These are phyloP conservation scores for Chymomyza fuscimana DNA, from an alignment of 2,888 invertebrate genomes.

Conservation along the genomic window DNA sequence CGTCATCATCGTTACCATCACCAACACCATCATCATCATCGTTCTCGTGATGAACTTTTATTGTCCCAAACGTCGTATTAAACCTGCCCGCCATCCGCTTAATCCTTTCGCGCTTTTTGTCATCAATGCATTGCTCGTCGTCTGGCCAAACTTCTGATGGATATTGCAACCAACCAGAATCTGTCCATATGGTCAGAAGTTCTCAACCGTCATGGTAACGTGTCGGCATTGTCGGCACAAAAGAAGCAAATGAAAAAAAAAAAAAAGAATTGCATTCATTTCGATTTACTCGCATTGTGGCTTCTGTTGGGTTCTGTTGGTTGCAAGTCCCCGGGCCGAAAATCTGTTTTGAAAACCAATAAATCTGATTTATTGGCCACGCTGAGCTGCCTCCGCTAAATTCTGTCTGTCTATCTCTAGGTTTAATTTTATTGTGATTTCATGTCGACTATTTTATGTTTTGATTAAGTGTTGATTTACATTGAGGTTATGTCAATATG, in stretches of 20 bases:
- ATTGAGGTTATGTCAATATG: slow-evolving; percentile 25
- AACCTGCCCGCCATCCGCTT: slow-evolving; percentile 39
- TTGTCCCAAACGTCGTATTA: slow-evolving; percentile 47
- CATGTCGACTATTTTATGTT: slow-evolving; percentile 13
- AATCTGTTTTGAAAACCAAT: slow-evolving; percentile 76
- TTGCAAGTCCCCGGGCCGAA: slow-evolving; percentile 25
- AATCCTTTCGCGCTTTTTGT: slow-evolving; percentile 72
- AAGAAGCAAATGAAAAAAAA: background rate
- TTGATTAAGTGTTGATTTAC: slow-evolving; percentile 43
- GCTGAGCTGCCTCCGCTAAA: background rate
- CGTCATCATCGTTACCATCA: background rate
- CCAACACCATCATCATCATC: slow-evolving; percentile 8
- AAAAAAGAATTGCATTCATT: slow-evolving; percentile 37
- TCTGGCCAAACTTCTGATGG: slow-evolving; percentile 60
- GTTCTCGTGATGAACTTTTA: slow-evolving; percentile 66
- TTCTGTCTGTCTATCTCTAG: slow-evolving; percentile 1
- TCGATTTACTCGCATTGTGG: slow-evolving; percentile 61
- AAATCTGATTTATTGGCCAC: slow-evolving; percentile 73
- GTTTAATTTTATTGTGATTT: background rate
- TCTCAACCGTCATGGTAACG: slow-evolving; percentile 46
- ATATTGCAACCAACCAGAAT: slow-evolving; percentile 45
- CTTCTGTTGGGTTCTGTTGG: slow-evolving; percentile 18
- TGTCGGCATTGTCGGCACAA: slow-evolving; percentile 24
- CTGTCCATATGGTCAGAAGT: slow-evolving; percentile 60
- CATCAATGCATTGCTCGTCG: slow-evolving; percentile 50